Conservation (phyloP, 1,140 invertebrate genomes). For the Agrilus planipennis region DNA sequence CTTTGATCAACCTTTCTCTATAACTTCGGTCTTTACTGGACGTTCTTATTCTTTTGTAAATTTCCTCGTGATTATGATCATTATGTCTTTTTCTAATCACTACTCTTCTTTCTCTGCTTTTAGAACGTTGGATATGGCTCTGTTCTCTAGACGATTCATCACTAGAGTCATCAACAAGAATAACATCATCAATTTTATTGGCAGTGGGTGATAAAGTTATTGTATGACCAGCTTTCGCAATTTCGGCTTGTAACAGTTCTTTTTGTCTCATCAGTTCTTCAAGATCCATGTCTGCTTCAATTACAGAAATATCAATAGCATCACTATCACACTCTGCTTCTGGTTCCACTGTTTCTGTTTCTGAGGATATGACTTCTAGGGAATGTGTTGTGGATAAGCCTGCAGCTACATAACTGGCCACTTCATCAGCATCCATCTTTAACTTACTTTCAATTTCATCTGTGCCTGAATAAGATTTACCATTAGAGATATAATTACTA, state of each 20-base stretch:
- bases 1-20: background rate
- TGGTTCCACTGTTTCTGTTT: slow-evolving; percentile 52
- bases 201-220: slow-evolving; percentile 27
- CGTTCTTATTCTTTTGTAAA: slow-evolving; percentile 2
- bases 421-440: slow-evolving; percentile 12
- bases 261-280: slow-evolving; percentile 84
- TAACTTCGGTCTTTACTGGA: slow-evolving; percentile 6
- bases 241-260: slow-evolving; percentile 51
- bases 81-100: slow-evolving; percentile 18
- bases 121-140: slow-evolving; percentile 29
- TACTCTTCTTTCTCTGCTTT: slow-evolving; percentile 30
- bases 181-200: slow-evolving; percentile 25
- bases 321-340: slow-evolving; percentile 61
- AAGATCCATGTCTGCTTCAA: slow-evolving; percentile 76
- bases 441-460: slow-evolving; percentile 16
- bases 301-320: slow-evolving; percentile 55
- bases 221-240: slow-evolving; percentile 46
- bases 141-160: slow-evolving; percentile 29
- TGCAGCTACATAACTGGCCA: slow-evolving; percentile 23
- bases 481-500: slow-evolving; percentile 21
- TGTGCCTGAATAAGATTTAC: slow-evolving; percentile 23
- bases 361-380: slow-evolving; percentile 55
- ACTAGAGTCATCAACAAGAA: slow-evolving; percentile 30
- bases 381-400: slow-evolving; percentile 21
- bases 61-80: slow-evolving; percentile 16